Conservation (phyloP, 2,113 vertebrate genomes). For the Ochotona princeps region DNA sequence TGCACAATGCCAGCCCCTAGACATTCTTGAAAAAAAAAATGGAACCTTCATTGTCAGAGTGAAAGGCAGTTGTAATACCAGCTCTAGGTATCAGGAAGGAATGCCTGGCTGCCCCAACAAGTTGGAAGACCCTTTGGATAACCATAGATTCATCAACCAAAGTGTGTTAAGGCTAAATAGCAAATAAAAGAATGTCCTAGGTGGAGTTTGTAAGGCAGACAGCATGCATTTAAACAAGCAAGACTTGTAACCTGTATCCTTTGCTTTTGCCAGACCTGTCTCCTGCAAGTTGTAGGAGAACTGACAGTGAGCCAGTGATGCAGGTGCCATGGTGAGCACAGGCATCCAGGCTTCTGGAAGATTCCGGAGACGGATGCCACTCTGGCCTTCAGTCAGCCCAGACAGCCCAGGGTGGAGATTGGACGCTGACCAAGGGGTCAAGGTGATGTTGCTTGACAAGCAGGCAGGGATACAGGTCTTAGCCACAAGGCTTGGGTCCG, state of each 20-base stretch:
- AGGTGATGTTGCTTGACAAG: rapidly evolving
- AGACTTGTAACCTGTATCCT: too few species aligned
- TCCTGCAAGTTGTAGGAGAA: background rate
- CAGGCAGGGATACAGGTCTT: background rate
- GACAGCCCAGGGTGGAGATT: too few species aligned
- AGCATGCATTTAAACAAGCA: background rate
- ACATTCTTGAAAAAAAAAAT: background rate
- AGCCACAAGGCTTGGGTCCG: too few species aligned
- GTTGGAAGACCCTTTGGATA: background rate
- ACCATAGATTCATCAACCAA: too few species aligned
- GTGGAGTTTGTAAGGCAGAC: too few species aligned
- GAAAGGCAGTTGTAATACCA: too few species aligned
- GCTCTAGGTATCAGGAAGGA: background rate
- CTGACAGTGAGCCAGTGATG: rapidly evolving
- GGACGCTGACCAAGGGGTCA: background rate
- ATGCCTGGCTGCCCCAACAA: background rate
- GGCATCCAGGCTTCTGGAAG: background rate
- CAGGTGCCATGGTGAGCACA: background rate
- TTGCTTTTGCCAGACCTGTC: background rate
- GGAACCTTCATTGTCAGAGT: background rate
- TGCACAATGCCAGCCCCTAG: too few species aligned
- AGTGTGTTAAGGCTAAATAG: rapidly evolving
- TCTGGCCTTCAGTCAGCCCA: background rate
- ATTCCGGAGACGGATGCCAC: background rate
- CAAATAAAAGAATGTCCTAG: background rate